Evolutionary conservation across 1,140 invertebrate genomes (phyloP), one percentile per base, ranked within the genome.

Genomic region (Lepidurus arcticus): DNA sequence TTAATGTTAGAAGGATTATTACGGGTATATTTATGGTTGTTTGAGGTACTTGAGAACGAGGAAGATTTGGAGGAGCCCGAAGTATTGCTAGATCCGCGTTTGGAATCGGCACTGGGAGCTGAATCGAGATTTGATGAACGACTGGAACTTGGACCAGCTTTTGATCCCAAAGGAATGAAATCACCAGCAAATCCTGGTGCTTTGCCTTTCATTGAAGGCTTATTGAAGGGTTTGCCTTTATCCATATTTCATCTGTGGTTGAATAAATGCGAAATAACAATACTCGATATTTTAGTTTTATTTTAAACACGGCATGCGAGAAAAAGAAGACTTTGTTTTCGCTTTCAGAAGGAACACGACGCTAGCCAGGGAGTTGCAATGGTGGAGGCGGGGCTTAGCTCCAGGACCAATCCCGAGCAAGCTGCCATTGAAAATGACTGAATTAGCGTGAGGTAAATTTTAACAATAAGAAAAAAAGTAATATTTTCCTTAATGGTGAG

Each of bases 121-220:
- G 76, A 76, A 45, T 45, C 47, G 8, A 45, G 24, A 44, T 76
- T 76, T 16, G 76, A 45, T 11, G 44, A 44, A 5, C 43, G 43
- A 76, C 42, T 16, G 7, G 42, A 44, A 43, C 47, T 47, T 44
- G 42, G 43, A 45, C 43, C 42, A 53, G 83, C 81, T 84, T 90
- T 90, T 0, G 89, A 85, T 53, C 90, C 90, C 7, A 90, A 82
- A 16, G 88, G 88, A 83, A 89, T 90, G 21, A 90, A 84, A 84
- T 90, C 89, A 8, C 88, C 84, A 26, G 89, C 87, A 84, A 89
- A 89, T 76, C 89, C 89, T 76, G 88, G 87, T 65, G 89, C 88
- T 86, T 90, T 90, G 78, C 85, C 86, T 81, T 90, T 90, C 1
- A 86, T 86, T 43, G 89, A 89, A 79, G 89, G 85, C 53, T 65